These are phyloP conservation scores for Aleiodes leptofemur DNA, from an alignment of 2,888 invertebrate genomes.

Conservation along the genomic window DNA sequence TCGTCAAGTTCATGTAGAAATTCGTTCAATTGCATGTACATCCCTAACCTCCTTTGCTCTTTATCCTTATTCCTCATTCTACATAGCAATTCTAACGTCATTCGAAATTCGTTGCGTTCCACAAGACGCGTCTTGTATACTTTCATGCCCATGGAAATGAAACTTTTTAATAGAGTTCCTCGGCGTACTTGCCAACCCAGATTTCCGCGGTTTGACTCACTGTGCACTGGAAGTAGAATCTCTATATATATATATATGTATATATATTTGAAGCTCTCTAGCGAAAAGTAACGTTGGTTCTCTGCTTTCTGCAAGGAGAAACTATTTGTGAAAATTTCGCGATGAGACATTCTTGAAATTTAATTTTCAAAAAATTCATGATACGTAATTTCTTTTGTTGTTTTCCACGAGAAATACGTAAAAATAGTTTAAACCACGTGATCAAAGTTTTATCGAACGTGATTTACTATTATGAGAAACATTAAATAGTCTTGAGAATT, in stretches of 20 bases:
- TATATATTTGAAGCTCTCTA: background rate
- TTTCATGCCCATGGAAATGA: slow-evolving; percentile 46
- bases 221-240: slow-evolving; percentile 9
- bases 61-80: background rate
- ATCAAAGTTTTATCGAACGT: background rate
- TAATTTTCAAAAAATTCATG: slow-evolving; percentile 16
- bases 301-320: slow-evolving; percentile 13
- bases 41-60: no score
- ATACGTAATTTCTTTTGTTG: slow-evolving; percentile 20
- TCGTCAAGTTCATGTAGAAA: no score
- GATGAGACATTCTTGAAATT: slow-evolving; percentile 2
- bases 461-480: slow-evolving; percentile 21
- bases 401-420: no score
- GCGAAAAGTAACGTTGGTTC: background rate
- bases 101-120: slow-evolving; percentile 26
- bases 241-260: slow-evolving; percentile 6
- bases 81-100: slow-evolving; percentile 8
- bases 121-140: slow-evolving; percentile 12
- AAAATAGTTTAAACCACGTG: no score
- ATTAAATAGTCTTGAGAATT: slow-evolving; percentile 2
- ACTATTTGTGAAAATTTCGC: slow-evolving; percentile 10
- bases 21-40: no score
- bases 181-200: slow-evolving; percentile 43
- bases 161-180: slow-evolving; percentile 58
- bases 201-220: slow-evolving; percentile 21